A percentile compares a stretch with the other conserved stretches of the same genome.
Conservation (phyloP, 1,140 invertebrate species). For the Diuraphis noxia region DNA sequence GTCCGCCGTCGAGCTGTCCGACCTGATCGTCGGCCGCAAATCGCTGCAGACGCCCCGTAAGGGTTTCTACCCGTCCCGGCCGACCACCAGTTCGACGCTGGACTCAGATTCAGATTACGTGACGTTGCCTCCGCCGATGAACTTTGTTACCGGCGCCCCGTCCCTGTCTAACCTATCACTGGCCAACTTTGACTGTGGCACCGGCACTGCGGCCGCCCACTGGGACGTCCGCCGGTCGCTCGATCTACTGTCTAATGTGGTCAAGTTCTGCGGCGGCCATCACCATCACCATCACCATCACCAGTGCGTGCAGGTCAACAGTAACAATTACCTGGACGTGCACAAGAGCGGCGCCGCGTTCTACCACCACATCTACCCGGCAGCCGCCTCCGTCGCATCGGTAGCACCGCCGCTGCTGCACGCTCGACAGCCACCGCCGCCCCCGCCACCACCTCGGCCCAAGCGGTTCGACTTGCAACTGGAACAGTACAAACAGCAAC, state of each 20-base stretch:
- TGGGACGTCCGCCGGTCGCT: conserved; percentile 53
- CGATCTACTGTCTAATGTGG: not conserved
- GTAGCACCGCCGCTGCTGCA: conserved; percentile 61
- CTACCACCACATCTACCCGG: conserved; percentile 57
- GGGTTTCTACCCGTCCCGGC: conserved; percentile 73
- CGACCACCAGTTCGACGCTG: conserved; percentile 79
- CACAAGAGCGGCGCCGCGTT: conserved; percentile 66
- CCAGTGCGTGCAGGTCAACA: conserved; percentile 66
- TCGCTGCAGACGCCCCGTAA: conserved; percentile 57
- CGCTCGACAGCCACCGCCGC: conserved; percentile 43
- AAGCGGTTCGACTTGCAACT: conserved; percentile 65
- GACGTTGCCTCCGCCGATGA: conserved; percentile 69
- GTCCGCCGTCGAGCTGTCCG: conserved; percentile 78
- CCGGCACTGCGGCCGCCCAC: conserved; percentile 54
- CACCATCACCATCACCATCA: conserved; percentile 59
- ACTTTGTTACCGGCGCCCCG: conserved; percentile 65
- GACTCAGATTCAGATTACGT: conserved; percentile 89
- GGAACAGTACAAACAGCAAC: conserved; percentile 81
- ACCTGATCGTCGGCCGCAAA: conserved; percentile 74
- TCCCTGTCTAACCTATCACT: conserved; percentile 63
- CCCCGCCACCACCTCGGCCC: conserved; percentile 61
- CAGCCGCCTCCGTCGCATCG: conserved; percentile 61
- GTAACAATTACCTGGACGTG: conserved; percentile 72
- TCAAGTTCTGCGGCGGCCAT: conserved; percentile 29
- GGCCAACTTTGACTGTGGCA: conserved; percentile 55